These are phyloP conservation scores for Narcine bancroftii DNA, from an alignment of 2,113 vertebrate species.

Conservation along the genomic window DNA sequence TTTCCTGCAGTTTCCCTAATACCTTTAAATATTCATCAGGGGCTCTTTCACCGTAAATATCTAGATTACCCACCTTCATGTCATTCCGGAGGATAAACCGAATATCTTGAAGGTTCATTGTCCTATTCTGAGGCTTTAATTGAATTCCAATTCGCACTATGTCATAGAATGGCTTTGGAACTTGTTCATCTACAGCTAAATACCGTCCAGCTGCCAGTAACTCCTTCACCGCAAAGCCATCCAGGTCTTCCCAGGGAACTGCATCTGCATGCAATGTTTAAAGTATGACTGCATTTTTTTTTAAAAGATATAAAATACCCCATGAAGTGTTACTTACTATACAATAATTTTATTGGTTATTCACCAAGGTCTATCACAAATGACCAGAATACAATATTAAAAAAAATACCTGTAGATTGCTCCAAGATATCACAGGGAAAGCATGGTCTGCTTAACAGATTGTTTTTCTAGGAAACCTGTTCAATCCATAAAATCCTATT, in stretches of 20 bases:
- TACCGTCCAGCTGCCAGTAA: conserved; percentile 49
- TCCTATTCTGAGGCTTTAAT: conserved; percentile 51
- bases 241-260: conserved; percentile 59
- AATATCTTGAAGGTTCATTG: conserved; percentile 61
- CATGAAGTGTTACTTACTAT: neutral
- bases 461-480: neutral
- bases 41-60: neutral
- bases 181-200: conserved; percentile 55
- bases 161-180: conserved; percentile 55
- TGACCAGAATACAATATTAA: neutral
- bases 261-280: conserved; percentile 51
- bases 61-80: conserved; percentile 52
- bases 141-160: conserved; percentile 57
- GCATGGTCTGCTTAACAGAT: neutral
- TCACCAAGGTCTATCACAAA: neutral
- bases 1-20: too few relatives aligned
- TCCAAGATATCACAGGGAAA: neutral
- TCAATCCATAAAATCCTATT: neutral
- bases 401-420: neutral
- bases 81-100: conserved; percentile 60
- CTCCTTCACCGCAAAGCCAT: conserved; percentile 52
- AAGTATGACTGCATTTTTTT: neutral
- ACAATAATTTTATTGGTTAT: neutral
- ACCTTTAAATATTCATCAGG: neutral
- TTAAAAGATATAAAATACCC: neutral